These are phyloP conservation scores for Naja naja DNA, from an alignment of 2,113 vertebrate genomes.

Conservation along the genomic window DNA sequence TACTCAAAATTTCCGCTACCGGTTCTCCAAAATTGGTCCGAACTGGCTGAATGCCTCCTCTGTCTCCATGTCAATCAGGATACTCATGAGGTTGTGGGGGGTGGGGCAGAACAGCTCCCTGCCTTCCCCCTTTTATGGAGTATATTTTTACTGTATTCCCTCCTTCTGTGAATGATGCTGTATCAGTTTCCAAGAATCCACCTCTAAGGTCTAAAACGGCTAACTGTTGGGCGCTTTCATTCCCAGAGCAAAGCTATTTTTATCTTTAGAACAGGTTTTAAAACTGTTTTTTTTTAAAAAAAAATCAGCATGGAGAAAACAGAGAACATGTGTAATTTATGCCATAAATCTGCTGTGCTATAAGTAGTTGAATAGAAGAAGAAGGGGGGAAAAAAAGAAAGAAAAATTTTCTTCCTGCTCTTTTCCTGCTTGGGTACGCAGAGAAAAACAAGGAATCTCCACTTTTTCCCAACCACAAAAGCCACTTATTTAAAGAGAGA, in stretches of 20 bases:
- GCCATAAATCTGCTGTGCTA: not conserved
- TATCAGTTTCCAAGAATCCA: not conserved
- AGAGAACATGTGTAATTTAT: not conserved
- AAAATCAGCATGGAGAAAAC: not conserved
- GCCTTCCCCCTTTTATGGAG: not conserved
- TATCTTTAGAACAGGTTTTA: not conserved
- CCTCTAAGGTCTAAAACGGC: not conserved
- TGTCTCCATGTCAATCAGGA: not conserved
- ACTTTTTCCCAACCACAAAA: conserved; percentile 2
- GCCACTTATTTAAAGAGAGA: conserved; percentile 22
- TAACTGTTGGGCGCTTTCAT: not conserved
- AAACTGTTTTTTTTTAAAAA: not conserved
- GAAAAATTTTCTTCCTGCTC: conserved; percentile 2
- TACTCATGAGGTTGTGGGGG: not conserved
- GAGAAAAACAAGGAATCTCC: conserved; percentile 21
- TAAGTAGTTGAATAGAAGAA: not conserved
- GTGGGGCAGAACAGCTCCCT: not conserved
- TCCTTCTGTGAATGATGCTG: not conserved
- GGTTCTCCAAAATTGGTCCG: too few relatives aligned
- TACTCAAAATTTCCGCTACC: too few relatives aligned
- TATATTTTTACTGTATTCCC: not conserved
- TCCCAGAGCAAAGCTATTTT: not conserved
- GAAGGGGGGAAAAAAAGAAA: not conserved
- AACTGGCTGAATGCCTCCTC: too few relatives aligned
- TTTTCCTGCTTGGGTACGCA: not conserved